phyloP scores from a whole-genome alignment of 2,113 vertebrate genomes.

The Sebastes fasciatus region DNA sequence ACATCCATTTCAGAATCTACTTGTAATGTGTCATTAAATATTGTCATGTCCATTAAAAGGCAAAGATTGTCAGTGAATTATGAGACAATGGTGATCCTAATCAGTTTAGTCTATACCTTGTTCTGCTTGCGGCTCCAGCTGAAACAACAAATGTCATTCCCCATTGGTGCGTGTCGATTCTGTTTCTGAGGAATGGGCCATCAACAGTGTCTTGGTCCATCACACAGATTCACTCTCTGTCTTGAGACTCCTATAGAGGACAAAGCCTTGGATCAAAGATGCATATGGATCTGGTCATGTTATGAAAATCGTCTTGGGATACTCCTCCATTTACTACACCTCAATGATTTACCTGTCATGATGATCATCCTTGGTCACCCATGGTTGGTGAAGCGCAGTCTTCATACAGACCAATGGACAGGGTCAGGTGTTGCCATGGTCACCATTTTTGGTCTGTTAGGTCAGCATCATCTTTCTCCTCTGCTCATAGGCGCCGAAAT shows the following conservation, averaged over 20 bases:
- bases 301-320: not conserved
- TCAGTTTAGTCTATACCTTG: not conserved
- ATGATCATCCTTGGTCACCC: slow-evolving; percentile 22
- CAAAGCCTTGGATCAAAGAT: slow-evolving; percentile 4
- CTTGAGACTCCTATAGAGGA: not conserved
- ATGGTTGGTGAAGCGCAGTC: slow-evolving; percentile 12
- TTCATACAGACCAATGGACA: not conserved
- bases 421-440: slow-evolving; percentile 12
- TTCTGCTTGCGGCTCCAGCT: not conserved
- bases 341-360: slow-evolving; percentile 24
- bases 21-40: too few species aligned
- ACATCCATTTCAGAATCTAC: too few species aligned
- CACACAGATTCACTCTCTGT: not conserved
- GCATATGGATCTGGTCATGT: not conserved
- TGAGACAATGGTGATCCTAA: too few species aligned
- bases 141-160: not conserved
- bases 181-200: not conserved
- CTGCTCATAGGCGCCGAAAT: not conserved
- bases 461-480: not conserved
- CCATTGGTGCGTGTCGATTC: not conserved
- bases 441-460: not conserved
- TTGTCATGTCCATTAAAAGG: too few species aligned
- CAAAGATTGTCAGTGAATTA: too few species aligned
- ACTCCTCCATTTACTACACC: not conserved
- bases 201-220: not conserved